Evolutionary conservation across 2,797 vertebrate genomes (phyloP).

Genomic region (Macroramphosus scolopax): DNA sequence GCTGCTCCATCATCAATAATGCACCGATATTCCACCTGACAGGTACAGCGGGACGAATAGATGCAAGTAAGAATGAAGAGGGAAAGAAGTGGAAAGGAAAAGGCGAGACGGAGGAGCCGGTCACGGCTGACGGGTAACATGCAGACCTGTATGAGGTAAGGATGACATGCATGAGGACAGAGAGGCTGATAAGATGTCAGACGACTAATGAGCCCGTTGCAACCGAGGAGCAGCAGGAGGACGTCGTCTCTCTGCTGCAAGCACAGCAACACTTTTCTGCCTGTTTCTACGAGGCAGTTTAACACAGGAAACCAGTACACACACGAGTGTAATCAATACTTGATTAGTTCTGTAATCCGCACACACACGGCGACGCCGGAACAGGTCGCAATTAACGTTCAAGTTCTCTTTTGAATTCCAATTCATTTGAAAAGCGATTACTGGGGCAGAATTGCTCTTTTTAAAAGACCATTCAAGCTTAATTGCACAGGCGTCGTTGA

Average conservation of each 20-base stretch:
- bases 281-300: not conserved
- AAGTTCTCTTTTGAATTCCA: constrained; percentile 28
- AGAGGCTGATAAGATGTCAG: no score
- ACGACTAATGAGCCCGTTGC: no score
- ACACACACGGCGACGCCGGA: constrained; percentile 5
- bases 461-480: constrained; percentile 23
- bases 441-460: constrained; percentile 13
- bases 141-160: not conserved
- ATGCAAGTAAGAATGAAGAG: constrained; percentile 35
- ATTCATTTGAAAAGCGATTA: constrained; percentile 31
- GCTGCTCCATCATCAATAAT: constrained; percentile 62
- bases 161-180: not conserved
- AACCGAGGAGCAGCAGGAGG: no score
- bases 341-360: constrained; percentile 22
- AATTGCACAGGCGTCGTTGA: constrained; percentile 3
- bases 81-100: constrained; percentile 21
- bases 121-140: constrained; percentile 6
- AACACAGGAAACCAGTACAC: constrained; percentile 17
- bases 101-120: not conserved
- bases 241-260: no score
- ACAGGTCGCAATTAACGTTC: constrained; percentile 25
- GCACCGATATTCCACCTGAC: constrained; percentile 67
- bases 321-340: no score
- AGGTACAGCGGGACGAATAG: constrained; percentile 13
- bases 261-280: no score